These are phyloP conservation scores for Ranitomeya variabilis DNA, from an alignment of 2,113 vertebrate genomes.

Conservation along the genomic window DNA sequence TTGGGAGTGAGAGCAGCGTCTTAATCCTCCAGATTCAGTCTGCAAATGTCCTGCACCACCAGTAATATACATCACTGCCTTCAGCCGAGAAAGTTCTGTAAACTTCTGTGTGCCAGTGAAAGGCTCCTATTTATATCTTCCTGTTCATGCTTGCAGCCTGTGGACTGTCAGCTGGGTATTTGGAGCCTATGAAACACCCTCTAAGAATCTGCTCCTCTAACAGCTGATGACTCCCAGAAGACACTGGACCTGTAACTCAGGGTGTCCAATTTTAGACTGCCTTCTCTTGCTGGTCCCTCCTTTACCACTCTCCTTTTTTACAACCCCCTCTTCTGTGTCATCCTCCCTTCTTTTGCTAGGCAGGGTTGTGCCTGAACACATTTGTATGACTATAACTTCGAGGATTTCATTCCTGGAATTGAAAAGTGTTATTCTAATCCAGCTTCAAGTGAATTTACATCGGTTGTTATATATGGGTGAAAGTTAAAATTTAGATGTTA, in stretches of 20 bases:
- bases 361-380: conserved; percentile 46
- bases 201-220: conserved; percentile 69
- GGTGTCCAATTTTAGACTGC: conserved; percentile 56
- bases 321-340: not conserved
- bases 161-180: conserved; percentile 73
- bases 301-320: not conserved
- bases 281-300: conserved; percentile 29
- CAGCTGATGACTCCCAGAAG: conserved; percentile 65
- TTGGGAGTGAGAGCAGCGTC: conserved; percentile 26
- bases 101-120: conserved; percentile 64
- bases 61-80: conserved; percentile 66
- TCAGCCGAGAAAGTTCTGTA: conserved; percentile 77
- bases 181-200: conserved; percentile 75
- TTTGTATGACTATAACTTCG: conserved; percentile 24
- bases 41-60: conserved; percentile 46
- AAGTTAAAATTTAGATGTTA: too few species aligned
- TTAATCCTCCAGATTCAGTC: conserved; percentile 38
- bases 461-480: not conserved
- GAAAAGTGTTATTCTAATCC: not conserved
- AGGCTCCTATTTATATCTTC: conserved; percentile 71
- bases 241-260: conserved; percentile 55
- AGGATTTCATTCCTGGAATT: conserved; percentile 13
- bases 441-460: not conserved
- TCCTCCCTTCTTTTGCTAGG: not conserved
- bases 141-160: conserved; percentile 58